Percentiles rank a stretch among this genome's conserved stretches.
Conservation (phyloP, 1,140 invertebrate genomes). For the Calliphora vicina region DNA sequence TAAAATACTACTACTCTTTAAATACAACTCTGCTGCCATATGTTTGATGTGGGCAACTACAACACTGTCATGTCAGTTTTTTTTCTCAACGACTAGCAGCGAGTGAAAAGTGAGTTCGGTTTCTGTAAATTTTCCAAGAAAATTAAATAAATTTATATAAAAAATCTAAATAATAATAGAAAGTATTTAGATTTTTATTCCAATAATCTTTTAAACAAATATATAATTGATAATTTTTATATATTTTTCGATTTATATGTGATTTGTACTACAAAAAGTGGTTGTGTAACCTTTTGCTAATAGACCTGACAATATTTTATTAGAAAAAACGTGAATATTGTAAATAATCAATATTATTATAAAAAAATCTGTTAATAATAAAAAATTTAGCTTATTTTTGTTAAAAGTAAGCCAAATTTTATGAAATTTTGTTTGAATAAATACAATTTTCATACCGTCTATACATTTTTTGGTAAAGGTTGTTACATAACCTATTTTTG, state of each 20-base stretch:
- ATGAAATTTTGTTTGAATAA: too few species aligned
- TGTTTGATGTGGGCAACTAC: too few species aligned
- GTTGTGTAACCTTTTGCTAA: neutral
- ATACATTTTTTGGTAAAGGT: neutral
- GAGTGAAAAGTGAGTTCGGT: conserved; percentile 23
- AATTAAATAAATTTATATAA: neutral
- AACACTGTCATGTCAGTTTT: neutral
- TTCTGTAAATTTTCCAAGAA: neutral
- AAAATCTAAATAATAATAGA: neutral
- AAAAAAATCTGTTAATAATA: neutral
- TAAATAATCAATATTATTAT: neutral
- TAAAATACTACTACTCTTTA: too few species aligned
- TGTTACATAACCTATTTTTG: conserved; percentile 14
- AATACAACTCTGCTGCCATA: neutral
- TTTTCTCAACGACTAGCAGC: neutral
- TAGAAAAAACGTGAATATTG: neutral
- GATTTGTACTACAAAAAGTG: neutral
- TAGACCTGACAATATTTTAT: neutral
- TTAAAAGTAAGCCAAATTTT: too few species aligned
- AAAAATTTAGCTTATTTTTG: neutral
- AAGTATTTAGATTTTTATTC: neutral
- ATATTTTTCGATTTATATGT: neutral
- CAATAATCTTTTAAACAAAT: too few species aligned
- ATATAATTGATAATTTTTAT: neutral
- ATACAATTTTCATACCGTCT: neutral